Evolutionary conservation across 1,140 invertebrate species (phyloP).

Genomic region (Diorhabda carinulata): DNA sequence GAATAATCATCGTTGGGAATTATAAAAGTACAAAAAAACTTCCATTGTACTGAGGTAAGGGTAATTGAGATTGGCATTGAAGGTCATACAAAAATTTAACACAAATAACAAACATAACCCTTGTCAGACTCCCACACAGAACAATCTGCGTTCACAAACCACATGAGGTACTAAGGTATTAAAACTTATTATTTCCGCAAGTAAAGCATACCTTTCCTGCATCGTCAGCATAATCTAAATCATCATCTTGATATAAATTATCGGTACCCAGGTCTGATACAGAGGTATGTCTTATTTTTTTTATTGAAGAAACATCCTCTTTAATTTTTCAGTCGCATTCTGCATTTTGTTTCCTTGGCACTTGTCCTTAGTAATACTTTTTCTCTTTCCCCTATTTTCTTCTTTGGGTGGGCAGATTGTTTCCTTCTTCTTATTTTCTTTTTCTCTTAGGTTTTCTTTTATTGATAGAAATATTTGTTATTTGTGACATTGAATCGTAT

Average conservation of each 20-base stretch:
- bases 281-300: slow-evolving; percentile 11
- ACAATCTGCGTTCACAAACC: slow-evolving; percentile 38
- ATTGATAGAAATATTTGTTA: background rate
- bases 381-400: slow-evolving; percentile 6
- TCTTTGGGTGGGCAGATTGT: slow-evolving; percentile 5
- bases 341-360: slow-evolving; percentile 16
- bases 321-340: slow-evolving; percentile 14
- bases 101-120: no score
- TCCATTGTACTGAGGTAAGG: slow-evolving; percentile 15
- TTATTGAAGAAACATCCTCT: slow-evolving; percentile 11
- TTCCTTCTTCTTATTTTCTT: background rate
- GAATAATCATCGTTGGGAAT: slow-evolving; percentile 8
- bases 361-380: slow-evolving; percentile 3
- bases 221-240: slow-evolving; percentile 32
- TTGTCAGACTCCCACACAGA: slow-evolving; percentile 37
- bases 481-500: background rate
- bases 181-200: slow-evolving; percentile 38
- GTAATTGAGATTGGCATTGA: slow-evolving; percentile 16
- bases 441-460: background rate
- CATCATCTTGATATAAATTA: slow-evolving; percentile 35
- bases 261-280: slow-evolving; percentile 31
- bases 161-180: slow-evolving; percentile 37
- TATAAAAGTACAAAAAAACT: slow-evolving; percentile 13
- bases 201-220: slow-evolving; percentile 34
- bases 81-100: background rate